Evolutionary conservation across 92 coral and sea anemone species (phyloP), one percentile per base, ranked within the genome.

Genomic region (Heliopora coerulea): DNA sequence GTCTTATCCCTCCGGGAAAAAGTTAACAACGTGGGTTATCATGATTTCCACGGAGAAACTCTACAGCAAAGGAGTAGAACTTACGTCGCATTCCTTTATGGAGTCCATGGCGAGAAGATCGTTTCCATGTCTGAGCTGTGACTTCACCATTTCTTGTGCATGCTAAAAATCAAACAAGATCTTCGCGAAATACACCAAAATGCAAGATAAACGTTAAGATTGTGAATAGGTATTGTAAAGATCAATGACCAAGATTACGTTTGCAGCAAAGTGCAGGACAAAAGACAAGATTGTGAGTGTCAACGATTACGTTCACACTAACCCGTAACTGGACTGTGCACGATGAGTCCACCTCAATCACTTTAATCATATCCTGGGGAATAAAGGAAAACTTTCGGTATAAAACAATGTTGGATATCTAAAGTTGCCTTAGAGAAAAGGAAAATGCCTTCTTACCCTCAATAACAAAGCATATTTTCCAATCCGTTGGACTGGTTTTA

Each of bases 31-130:
- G n/a, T n/a, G n/a, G n/a, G n/a, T n/a, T n/a, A n/a, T n/a, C n/a
- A n/a, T n/a, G n/a, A n/a, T n/a, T n/a, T n/a, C n/a, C n/a, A n/a
- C n/a, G n/a, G n/a, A n/a, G n/a, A n/a, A n/a, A n/a, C n/a, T n/a
- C n/a, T n/a, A n/a, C n/a, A n/a, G n/a, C n/a, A n/a, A n/a, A n/a
- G n/a, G n/a, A n/a, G n/a, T 21, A 4, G 18, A 49, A 89, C 99
- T 85, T 72, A 95, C 99, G 46, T 95, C 99, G 57, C 97, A 95
- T 32, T 73, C 92, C 33, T 97, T 82, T 40, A 95, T 79, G 2
- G 99, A 95, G 76, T 95, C 99, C 99, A 91, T 88, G 1, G 99
- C 99, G 9, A 95, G 78, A 28, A 95, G 74, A 78, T 95, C 99
- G 46, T 95, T 95, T 4, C 99, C 99, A 48, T 95, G 99, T 56